Conservation (phyloP, 2,888 invertebrate genomes). For the Stegana nigrithorax region DNA sequence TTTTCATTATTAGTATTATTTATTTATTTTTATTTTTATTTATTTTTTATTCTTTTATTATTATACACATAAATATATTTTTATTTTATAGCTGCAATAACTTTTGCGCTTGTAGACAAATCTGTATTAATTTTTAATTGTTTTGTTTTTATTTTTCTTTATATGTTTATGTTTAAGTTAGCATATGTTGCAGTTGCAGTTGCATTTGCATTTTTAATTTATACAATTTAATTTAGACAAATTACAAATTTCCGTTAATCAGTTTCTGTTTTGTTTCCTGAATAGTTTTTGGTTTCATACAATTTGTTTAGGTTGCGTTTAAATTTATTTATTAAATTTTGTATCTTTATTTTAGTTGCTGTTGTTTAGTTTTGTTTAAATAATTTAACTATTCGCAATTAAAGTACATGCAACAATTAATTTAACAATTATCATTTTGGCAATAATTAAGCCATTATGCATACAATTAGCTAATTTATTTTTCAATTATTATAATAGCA, state of each 20-base stretch:
- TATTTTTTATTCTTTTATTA: neutral
- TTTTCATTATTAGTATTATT: too few species aligned
- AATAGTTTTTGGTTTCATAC: constrained; percentile 1
- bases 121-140: neutral
- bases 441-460: neutral
- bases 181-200: too few species aligned
- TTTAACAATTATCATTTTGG: neutral
- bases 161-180: too few species aligned
- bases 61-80: neutral
- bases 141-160: neutral
- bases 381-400: too few species aligned
- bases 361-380: too few species aligned
- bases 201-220: too few species aligned
- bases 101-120: too few species aligned
- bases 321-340: neutral
- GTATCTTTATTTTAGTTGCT: neutral
- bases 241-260: neutral
- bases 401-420: neutral
- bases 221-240: too few species aligned
- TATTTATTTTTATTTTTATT: too few species aligned
- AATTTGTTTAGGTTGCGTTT: constrained; percentile 11
- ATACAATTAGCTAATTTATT: neutral
- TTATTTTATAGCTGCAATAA: too few species aligned
- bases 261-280: neutral
- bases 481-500: neutral